Percentiles rank a stretch among this genome's conserved stretches.
Conservation (phyloP, 2,113 vertebrate genomes). For the Ramphastos sulfuratus region DNA sequence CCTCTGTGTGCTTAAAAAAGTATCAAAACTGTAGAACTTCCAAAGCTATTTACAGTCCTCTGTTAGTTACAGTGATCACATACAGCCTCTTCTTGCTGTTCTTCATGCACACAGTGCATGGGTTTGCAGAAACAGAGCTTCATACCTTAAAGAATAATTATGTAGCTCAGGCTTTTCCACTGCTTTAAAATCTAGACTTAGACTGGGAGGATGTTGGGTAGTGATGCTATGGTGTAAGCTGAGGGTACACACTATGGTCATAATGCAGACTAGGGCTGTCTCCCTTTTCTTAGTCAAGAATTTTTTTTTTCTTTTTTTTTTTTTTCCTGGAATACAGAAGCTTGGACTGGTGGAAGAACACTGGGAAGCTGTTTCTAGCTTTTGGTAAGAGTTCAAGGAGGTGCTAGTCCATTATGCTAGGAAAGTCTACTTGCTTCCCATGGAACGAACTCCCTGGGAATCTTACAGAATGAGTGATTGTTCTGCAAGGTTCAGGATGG, state of each 20-base stretch:
- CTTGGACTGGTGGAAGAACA: background rate
- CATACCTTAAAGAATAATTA: conserved; percentile 4
- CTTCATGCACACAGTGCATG: conserved; percentile 73
- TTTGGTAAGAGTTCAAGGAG: background rate
- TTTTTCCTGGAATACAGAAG: background rate
- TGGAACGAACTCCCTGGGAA: background rate
- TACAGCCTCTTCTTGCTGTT: conserved; percentile 57
- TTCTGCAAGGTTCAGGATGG: background rate
- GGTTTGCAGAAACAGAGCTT: conserved; percentile 48
- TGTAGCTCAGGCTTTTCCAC: background rate
- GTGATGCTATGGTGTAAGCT: background rate
- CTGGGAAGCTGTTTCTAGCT: background rate
- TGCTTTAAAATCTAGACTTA: background rate
- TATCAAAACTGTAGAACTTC: conserved; percentile 80
- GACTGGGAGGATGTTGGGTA: conserved; percentile 22
- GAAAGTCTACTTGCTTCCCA: background rate
- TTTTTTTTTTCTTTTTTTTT: background rate
- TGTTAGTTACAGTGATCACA: conserved; percentile 73
- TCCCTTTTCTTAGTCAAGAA: background rate
- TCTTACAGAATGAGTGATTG: background rate
- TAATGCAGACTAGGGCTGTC: background rate
- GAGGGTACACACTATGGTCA: background rate
- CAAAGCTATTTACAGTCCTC: conserved; percentile 78
- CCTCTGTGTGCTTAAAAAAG: conserved; percentile 74
- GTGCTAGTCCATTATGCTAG: background rate